These are phyloP conservation scores for Pterostichus niger DNA, from an alignment of 2,888 invertebrate genomes.

Conservation along the genomic window DNA sequence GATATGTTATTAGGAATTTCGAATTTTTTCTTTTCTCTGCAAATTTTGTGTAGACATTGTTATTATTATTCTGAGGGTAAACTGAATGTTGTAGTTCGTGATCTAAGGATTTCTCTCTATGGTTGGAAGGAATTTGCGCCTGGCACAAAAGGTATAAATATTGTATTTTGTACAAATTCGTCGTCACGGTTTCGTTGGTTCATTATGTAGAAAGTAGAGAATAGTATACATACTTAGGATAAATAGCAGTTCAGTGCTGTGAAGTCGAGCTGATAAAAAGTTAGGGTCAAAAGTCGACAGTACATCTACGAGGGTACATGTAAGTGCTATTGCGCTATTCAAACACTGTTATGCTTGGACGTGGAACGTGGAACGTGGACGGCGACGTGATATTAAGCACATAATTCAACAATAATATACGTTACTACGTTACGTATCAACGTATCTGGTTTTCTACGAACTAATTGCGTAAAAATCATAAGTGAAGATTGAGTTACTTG, in stretches of 20 bases:
- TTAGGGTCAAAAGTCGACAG: conserved; percentile 27
- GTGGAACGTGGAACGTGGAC: too few species aligned
- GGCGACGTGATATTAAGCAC: too few species aligned
- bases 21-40: background rate
- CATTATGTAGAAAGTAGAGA: conserved; percentile 53
- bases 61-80: conserved; percentile 4
- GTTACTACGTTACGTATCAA: too few species aligned
- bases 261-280: conserved; percentile 27
- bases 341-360: too few species aligned
- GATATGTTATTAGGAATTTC: too few species aligned
- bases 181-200: conserved; percentile 47
- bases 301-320: conserved; percentile 20
- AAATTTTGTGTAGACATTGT: background rate
- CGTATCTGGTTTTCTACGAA: too few species aligned
- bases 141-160: conserved; percentile 36
- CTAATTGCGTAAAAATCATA: too few species aligned
- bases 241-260: conserved; percentile 39
- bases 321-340: background rate
- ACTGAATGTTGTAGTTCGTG: conserved; percentile 2
- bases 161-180: conserved; percentile 51
- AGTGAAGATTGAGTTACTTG: too few species aligned
- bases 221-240: conserved; percentile 46
- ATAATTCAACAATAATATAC: too few species aligned
- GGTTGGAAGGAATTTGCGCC: conserved; percentile 21
- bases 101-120: conserved; percentile 42